Base-by-base conservation (phyloP, 2,888 invertebrate genomes). In the Papilio elwesi region DNA sequence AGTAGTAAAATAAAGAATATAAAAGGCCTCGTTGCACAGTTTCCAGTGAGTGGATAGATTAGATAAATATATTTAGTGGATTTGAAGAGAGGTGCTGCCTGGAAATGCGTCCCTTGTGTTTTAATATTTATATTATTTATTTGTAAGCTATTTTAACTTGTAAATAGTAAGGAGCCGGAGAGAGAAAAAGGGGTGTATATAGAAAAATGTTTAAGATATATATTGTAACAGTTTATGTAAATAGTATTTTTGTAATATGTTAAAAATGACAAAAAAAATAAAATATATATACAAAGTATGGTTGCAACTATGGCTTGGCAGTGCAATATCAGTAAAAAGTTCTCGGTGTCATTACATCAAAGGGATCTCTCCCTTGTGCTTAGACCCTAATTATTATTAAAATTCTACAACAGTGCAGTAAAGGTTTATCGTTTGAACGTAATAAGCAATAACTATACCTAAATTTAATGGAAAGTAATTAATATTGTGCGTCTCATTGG, bases 81-180 rank as follows among this genome's bases (percentile, higher is more conserved):
- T 67, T 70, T 65, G 73, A 76, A 77, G 75, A 74, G 76, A 78
- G 78, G 77, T 74, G 82, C 79, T 82, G 82, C 83, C 81, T 80
- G 81, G 78, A 76, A 77, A 80, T 79, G 87, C 86, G 86, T 89
- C 86, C 86, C 80, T 84, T 87, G 82, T 83, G 90, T 91, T 92
- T 88, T 90, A 90, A 82, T 85, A 83, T 91, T 90, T 92, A 90
- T 91, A 91, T 91, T 87, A 81, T 90, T 90, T 89, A 84, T 92
- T 91, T 91, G 79, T 92, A 92, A 92, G 92, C 90, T 91, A 89
- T 92, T 92, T 91, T 90, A 89, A 83, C 81, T 75, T 91, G 90
- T 92, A 92, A 83, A 92, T 91, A 92, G 83, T 89, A 88, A 88
- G 89, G 86, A 43, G 59, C 85, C 85, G 87, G 79, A 80, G 78